Evolutionary conservation across 2,797 vertebrate genomes (phyloP), one percentile per base, ranked within the genome.

Genomic region (Caiman crocodilus): DNA sequence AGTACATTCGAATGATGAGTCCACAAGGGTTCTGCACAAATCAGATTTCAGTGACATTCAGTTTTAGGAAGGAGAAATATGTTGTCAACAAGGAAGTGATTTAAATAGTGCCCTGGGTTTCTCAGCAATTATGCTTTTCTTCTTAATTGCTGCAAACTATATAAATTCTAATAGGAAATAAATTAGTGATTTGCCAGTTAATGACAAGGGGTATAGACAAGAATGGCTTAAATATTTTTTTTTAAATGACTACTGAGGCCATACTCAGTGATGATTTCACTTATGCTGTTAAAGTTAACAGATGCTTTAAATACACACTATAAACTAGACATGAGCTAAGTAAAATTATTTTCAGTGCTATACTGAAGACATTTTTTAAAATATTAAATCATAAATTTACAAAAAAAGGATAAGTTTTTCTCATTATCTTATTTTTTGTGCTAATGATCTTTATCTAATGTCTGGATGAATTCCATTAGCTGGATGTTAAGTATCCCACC

Each of bases 1-100:
- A 99, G 98, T 97, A 88, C 84, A 98, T 98, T 98, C 98, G 98
- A 98, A 98, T 97, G 97, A 98, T 97, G 97, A 98, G 98, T 98
- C 98, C 98, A 98, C 96, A 98, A 98, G 98, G 97, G 98, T 98
- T 98, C 98, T 98, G 98, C 96, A 98, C 97, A 98, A 98, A 98
- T 98, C 98, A 98, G 97, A 98, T 98, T 98, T 98, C 97, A 98
- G 98, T 98, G 98, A 98, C 98, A 98, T 98, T 98, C 98, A 98
- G 98, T 98, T 98, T 98, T 98, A 98, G 98, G 97, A 98, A 97
- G 97, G 98, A 98, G 97, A 98, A 98, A 98, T 97, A 98, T 98
- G 97, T 98, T 98, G 98, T 98, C 98, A 98, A 98, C 98, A 98
- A 98, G 98, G 98, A 98, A 98, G 98, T 98, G 97, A 98, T 98